Evolutionary conservation across 2,797 vertebrate species (phyloP), one percentile per base, ranked within the genome.

Genomic region (Micrastur ruficollis): DNA sequence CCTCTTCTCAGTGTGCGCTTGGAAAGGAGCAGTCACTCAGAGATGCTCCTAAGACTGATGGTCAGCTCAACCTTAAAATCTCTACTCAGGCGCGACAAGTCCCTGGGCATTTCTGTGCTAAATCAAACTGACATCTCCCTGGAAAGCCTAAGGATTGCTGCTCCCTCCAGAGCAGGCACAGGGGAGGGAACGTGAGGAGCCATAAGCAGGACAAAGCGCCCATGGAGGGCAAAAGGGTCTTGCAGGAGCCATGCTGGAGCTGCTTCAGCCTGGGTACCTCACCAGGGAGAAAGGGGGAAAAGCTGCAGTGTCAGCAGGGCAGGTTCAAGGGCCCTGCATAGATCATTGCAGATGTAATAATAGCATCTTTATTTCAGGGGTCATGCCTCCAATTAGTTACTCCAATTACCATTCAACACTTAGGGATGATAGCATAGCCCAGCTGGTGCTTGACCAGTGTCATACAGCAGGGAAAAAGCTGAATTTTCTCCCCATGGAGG

Each of bases 41-140:
- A 67, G 34, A 46, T 31, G 42, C 22, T 90, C 44, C 61, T 34
- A 36, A 80, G n/a, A 49, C 49, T 0, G 0, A 82, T 1, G 1
- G 8, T 47, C 46, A 89, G 58, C 15, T 75, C 53, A 65, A 58
- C 44, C 65, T 91, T 50, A 67, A 92, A 93, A 92, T 86, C 74
- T 68, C 46, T 34, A 7, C 49, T 49, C 29, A 58, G 65, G 49
- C 12, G 1, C 36, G 32, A 59, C n/a, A 89, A 71, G 26, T 49
- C 56, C 65, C 58, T 13, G 23, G 42, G 46, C n/a, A 71, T 9
- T 85, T 87, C 20, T 25, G 13, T 23, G 34, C 44, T 80, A 50
- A 91, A 87, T 40, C 59, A 46, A 85, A 47, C 63, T 53, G 74
- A 38, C 49, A 78, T 34, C 32, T 83, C 81, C 52, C 47, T 81